Conservation (phyloP, 2,888 invertebrate species). For the Sinelater perroti region DNA sequence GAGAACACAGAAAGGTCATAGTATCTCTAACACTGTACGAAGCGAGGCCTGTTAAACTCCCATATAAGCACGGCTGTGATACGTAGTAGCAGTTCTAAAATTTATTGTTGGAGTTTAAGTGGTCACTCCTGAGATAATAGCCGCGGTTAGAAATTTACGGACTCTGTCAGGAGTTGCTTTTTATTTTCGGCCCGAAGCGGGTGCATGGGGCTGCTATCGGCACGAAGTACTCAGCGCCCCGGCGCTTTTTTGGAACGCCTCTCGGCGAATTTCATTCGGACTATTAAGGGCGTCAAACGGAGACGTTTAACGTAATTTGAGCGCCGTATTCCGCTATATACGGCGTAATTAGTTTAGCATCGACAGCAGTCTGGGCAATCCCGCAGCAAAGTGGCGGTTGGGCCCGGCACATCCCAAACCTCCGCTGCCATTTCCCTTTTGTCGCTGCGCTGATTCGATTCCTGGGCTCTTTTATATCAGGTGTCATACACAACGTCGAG, state of each 20-base stretch:
- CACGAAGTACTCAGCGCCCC: no score
- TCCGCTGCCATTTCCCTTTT: slow-evolving; percentile 24
- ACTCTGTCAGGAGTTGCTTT: no score
- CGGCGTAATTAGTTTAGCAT: slow-evolving; percentile 22
- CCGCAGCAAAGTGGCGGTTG: slow-evolving; percentile 15
- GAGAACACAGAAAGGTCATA: slow-evolving; percentile 8
- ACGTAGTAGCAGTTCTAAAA: slow-evolving; percentile 3
- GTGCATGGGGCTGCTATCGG: no score
- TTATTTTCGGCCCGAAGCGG: no score
- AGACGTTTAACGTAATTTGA: slow-evolving; percentile 22
- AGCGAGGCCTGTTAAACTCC: slow-evolving; percentile 7
- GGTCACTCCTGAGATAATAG: neutral
- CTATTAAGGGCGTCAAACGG: slow-evolving; percentile 12
- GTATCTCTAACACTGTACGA: neutral
- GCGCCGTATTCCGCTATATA: slow-evolving; percentile 10
- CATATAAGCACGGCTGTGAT: neutral
- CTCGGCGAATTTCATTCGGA: neutral
- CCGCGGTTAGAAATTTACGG: no score
- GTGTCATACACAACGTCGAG: no score
- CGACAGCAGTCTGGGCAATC: slow-evolving; percentile 13
- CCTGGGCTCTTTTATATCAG: slow-evolving; percentile 23
- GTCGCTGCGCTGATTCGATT: slow-evolving; percentile 20
- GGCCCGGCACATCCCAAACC: slow-evolving; percentile 20
- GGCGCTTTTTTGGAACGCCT: neutral
- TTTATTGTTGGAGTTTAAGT: neutral